Evolutionary conservation across 2,113 vertebrate species (phyloP), one percentile per base, ranked within the genome.

Genomic region (Daubentonia madagascariensis): DNA sequence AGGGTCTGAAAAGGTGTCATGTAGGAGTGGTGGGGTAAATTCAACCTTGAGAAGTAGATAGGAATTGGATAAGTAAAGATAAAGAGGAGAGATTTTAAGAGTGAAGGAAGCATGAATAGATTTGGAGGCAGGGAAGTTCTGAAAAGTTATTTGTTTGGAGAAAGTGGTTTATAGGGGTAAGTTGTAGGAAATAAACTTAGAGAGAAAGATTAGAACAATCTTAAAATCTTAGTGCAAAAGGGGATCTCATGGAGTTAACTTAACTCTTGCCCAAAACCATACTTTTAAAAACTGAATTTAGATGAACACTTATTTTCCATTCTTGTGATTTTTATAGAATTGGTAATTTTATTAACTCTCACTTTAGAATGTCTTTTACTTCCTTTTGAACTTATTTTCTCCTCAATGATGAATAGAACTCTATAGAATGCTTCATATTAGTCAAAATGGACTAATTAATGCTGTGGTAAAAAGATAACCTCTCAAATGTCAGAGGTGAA

Each of bases 231-330:
- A 30, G 4, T 54, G 17, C 3, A 32, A 72, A 94, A 84, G 0
- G 30, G 23, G 7, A 81, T 68, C 12, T 78, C 35, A 54, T 76
- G 37, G 35, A 65, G 63, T 67, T 10, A 61, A 63, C 9, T 67
- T 10, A 61, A 63, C 9, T 85, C 65, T 85, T 63, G 3, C 17
- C 20, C 30, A 43, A 93, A 32, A 78, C 25, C n/a, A 73, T 85
- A 91, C 32, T 94, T 93, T 48, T 37, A 45, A 85, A 96, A 91
- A 30, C 30, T 75, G 45, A 85, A 83, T 86, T 87, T 67, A 72
- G 9, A 50, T 59, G 8, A 72, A 89, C 16, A 89, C 6, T 30
- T 75, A n/a, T 52, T 88, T 73, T 80, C 37, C 17, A 50, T 85
- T 76, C 17, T 83, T 81, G 50, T 79, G 40, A 28, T 57, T 75